Base-by-base conservation (phyloP, 1,140 invertebrate species). In the Drosophila ironensis region DNA sequence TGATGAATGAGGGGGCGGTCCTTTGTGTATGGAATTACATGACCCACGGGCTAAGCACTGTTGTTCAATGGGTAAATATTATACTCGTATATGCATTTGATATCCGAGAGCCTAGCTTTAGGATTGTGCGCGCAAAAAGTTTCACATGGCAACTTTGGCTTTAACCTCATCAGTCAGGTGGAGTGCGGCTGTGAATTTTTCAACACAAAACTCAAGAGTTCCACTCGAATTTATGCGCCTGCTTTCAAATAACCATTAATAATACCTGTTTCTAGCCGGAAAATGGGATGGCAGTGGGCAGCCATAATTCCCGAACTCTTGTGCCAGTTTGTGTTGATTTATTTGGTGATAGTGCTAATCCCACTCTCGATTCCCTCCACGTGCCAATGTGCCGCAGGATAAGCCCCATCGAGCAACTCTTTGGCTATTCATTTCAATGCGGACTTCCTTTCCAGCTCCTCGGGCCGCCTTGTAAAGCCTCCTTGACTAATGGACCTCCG, bases 21-120 rank as follows among this genome's bases (percentile, higher is more conserved):
- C 30, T 35, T 52, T 41, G 38, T 44, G 40, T 47, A 28, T 46
- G 41, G 22, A 27, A 48, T 30, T 48, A 25, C 44, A 44, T 20
- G 52, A 16, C 11, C 8, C 22, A n/a, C 9, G 11, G 17, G 33
- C 48, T 61, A 47, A 67, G 22, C 61, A 41, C 9, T 42, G 25
- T n/a, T n/a, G n/a, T 59, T 69, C 47, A 68, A 54, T 54, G 35
- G 28, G 45, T 41, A 64, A 66, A 64, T 66, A n/a, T n/a, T n/a
- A n/a, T n/a, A n/a, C n/a, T n/a, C n/a, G n/a, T n/a, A 60, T 63
- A 64, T 67, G 30, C 61, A 68, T 67, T 54, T 68, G 48, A 68
- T 54, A 68, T 67, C 67, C 46, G 33, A 45, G 16, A 2, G 33
- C 20, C 25, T n/a, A 9, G 22, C 20, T 1, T 37, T n/a, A 16